Evolutionary conservation across 1,140 invertebrate species (phyloP), one percentile per base, ranked within the genome.

Genomic region (Dendroctonus valens): DNA sequence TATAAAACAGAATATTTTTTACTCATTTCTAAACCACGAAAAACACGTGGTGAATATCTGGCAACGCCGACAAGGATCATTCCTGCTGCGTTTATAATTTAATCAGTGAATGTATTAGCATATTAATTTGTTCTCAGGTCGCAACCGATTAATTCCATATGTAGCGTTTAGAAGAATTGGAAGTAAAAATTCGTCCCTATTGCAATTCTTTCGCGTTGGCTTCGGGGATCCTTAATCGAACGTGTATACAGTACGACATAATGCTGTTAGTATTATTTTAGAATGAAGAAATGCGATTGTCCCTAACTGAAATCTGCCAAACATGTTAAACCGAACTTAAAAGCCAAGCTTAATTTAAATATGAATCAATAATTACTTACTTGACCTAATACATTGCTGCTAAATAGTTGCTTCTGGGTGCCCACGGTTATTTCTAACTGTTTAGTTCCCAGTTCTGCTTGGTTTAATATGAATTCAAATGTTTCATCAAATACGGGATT

Each of bases 401-500:
- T 87, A 5, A 91, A 82, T 78, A 91, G 87, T 46, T 88, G 88
- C 72, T 94, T 94, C 74, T 92, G 91, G 6, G 91, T 91, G 70
- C 90, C 88, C 0, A 93, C 90, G 0, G 90, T 91, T 7, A 94
- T 84, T 79, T 93, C 90, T 38, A 94, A 78, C 46, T 87, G 85
- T 5, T 86, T 84, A 2, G 86, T 85, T 69, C 87, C 85, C 39
- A 93, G 77, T 74, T 93, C 91, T 5, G 85, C 88, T 63, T 88
- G 85, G 3, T 90, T 90, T 66, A 93, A 86, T 5, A 89, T 80
- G 79, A 92, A 94, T 73, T 94, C 91, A 71, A 93, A 96, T 74
- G 89, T 90, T 76, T 96, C 92, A 79, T 97, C 93, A 77, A 91
- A 97, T 6, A 90, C 83, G 0, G 94, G 94, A 83, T 93, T 95